Evolutionary conservation across 2,888 invertebrate species (phyloP).

Genomic region (Parnassius glacialis): DNA sequence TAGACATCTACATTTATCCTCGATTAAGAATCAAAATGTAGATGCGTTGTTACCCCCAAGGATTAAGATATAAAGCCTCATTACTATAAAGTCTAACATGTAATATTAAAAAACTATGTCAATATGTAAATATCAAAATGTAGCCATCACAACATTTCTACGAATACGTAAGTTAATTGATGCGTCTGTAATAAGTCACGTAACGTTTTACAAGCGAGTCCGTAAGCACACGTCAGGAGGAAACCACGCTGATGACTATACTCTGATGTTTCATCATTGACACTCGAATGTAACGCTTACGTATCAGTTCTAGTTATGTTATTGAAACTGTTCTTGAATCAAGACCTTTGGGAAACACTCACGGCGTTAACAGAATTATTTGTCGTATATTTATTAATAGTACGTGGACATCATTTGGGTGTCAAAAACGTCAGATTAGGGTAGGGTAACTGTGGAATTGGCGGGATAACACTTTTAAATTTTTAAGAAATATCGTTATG

Average conservation of each 20-base stretch:
- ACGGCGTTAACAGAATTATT: conserved; percentile 1
- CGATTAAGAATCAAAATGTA: too few species aligned
- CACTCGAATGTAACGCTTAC: conserved; percentile 2
- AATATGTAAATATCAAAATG: background rate
- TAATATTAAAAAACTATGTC: too few species aligned
- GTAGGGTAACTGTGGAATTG: conserved; percentile 37
- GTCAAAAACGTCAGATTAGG: conserved; percentile 30
- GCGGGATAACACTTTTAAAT: background rate
- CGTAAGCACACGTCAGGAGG: background rate
- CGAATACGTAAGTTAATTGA: background rate
- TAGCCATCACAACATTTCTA: background rate
- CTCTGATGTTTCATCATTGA: conserved; percentile 5
- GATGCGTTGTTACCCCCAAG: too few species aligned
- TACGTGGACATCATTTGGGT: conserved; percentile 32
- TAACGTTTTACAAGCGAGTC: conserved; percentile 1
- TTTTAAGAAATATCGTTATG: background rate
- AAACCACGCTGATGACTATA: conserved; percentile 14
- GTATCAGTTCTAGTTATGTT: conserved; percentile 17
- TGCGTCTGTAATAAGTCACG: conserved; percentile 11
- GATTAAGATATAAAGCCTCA: too few species aligned
- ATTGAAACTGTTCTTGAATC: background rate
- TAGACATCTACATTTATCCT: too few species aligned
- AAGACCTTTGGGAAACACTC: conserved; percentile 51
- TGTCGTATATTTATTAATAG: conserved; percentile 41
- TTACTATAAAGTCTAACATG: too few species aligned